Evolutionary conservation across 2,113 vertebrate genomes (phyloP).

Genomic region (Hippocampus mohnikei): DNA sequence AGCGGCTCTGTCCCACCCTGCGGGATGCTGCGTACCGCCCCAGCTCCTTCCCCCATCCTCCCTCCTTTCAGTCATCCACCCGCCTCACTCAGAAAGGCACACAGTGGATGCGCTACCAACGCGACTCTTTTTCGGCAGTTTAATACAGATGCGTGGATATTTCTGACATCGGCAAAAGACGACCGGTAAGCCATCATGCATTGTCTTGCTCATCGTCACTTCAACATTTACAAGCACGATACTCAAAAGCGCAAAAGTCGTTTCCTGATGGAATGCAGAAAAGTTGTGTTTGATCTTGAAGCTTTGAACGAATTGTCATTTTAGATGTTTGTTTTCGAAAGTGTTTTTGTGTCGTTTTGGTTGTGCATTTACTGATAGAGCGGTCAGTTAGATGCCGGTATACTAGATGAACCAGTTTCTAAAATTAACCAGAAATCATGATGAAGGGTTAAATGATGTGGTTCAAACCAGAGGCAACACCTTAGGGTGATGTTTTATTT

Average conservation of each 20-base stretch:
- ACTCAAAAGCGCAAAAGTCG: background rate
- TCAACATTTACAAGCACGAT: background rate
- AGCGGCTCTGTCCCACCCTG: constrained; percentile 48
- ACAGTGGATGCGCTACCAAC: constrained; percentile 18
- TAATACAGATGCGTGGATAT: constrained; percentile 18
- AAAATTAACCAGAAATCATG: background rate
- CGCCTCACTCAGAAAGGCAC: constrained; percentile 24
- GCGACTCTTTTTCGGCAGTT: background rate
- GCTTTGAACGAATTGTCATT: background rate
- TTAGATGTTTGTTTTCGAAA: background rate
- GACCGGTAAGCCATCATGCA: constrained; percentile 38
- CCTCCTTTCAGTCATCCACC: constrained; percentile 33
- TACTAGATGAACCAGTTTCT: background rate
- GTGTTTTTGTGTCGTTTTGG: background rate
- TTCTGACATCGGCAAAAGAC: constrained; percentile 14
- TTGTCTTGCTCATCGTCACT: background rate
- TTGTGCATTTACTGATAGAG: background rate
- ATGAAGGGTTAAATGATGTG: background rate
- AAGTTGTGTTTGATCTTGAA: background rate
- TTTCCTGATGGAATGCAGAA: background rate
- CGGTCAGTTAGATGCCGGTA: background rate
- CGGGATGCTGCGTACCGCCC: constrained; percentile 51
- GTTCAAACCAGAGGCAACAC: background rate
- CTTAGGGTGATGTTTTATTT: background rate
- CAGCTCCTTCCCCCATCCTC: constrained; percentile 24